phyloP scores from a whole-genome alignment of 2,888 invertebrate species.

The Scaptodrosophila latifasciaeformis region DNA sequence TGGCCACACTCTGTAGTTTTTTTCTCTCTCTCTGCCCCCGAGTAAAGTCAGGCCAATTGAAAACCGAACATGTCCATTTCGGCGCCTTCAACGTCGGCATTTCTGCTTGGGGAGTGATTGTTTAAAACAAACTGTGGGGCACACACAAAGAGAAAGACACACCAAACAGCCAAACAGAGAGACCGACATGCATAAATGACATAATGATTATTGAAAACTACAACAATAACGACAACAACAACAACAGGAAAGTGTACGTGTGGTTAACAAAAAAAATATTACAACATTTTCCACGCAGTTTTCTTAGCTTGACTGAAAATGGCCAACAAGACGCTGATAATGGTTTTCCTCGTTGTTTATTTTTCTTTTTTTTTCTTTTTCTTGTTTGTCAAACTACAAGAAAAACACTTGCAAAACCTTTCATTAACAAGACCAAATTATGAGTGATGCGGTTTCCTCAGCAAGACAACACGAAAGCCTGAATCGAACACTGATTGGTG shows the following conservation, averaged over 20 bases:
- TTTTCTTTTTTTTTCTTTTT: no score
- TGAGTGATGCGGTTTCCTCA: constrained; percentile 37
- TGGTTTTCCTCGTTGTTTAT: constrained; percentile 11
- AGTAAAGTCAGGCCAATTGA: constrained; percentile 44
- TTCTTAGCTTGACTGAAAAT: no score
- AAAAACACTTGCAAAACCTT: constrained; percentile 43
- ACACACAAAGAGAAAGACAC: no score
- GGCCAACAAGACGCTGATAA: constrained; percentile 1
- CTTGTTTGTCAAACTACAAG: no score
- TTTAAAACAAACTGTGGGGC: constrained; percentile 13
- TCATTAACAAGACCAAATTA: constrained; percentile 51
- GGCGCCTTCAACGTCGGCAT: constrained; percentile 27
- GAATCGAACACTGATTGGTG: constrained; percentile 33
- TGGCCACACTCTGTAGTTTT: constrained; percentile 24
- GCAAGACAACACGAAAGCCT: constrained; percentile 32
- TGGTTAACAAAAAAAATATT: no score
- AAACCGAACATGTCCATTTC: constrained; percentile 61
- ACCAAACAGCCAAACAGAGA: constrained; percentile 5
- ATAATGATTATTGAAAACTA: constrained; percentile 46
- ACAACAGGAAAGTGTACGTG: no score
- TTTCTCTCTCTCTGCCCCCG: no score
- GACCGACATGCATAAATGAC: constrained; percentile 33
- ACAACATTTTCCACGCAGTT: no score
- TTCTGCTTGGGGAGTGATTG: constrained; percentile 38
- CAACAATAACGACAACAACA: no score